These are phyloP conservation scores for Drosophila orosa DNA, from an alignment of 1,140 invertebrate genomes.

Conservation along the genomic window DNA sequence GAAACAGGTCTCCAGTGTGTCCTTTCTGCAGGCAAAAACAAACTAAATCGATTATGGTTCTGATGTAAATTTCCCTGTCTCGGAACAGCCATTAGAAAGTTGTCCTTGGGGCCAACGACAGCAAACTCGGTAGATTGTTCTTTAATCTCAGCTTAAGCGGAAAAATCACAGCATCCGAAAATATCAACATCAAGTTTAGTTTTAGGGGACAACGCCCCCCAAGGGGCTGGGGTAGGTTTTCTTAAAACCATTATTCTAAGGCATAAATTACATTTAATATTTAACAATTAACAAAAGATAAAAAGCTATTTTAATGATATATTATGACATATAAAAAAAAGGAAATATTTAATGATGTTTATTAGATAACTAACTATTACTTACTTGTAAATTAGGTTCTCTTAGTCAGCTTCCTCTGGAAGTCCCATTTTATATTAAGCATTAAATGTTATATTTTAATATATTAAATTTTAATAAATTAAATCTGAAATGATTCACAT, in stretches of 20 bases:
- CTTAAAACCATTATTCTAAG: neutral
- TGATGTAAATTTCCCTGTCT: constrained; percentile 53
- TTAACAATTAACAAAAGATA: neutral
- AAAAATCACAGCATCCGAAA: constrained; percentile 14
- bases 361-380: too few relatives aligned
- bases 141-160: constrained; percentile 23
- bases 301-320: too few relatives aligned
- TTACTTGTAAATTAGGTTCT: too few relatives aligned
- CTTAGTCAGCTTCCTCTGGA: too few relatives aligned
- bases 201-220: neutral
- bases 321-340: too few relatives aligned
- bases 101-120: constrained; percentile 8
- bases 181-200: constrained; percentile 15
- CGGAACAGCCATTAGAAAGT: constrained; percentile 16
- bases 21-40: constrained; percentile 26
- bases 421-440: too few relatives aligned
- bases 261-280: constrained; percentile 2
- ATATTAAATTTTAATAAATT: too few relatives aligned
- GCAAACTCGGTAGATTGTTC: neutral
- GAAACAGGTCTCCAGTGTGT: constrained; percentile 30
- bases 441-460: too few relatives aligned
- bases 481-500: too few relatives aligned
- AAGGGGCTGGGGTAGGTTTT: too few relatives aligned
- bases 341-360: too few relatives aligned
- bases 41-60: constrained; percentile 73